Evolutionary conservation across 2,888 invertebrate species (phyloP).

Genomic region (Tanytarsus gracilentus): DNA sequence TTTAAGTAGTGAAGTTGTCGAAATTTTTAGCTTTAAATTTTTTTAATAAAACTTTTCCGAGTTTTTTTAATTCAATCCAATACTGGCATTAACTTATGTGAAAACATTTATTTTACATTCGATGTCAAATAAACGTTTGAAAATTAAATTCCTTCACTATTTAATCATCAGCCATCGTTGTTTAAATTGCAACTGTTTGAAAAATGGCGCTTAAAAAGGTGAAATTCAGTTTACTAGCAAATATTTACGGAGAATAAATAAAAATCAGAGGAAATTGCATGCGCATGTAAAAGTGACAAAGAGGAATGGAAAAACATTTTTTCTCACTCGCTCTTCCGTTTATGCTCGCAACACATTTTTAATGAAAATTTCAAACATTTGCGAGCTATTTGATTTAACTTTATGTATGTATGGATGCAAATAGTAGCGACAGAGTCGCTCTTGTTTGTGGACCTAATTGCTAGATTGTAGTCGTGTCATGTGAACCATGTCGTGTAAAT

Average conservation of each 20-base stretch:
- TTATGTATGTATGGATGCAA: not conserved
- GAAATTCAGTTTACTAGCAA: not conserved
- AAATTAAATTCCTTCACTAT: no score
- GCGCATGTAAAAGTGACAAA: not conserved
- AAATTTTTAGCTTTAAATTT: no score
- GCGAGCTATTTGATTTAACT: constrained; percentile 9
- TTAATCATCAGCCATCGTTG: no score
- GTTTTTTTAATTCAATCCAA: no score
- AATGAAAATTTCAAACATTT: constrained; percentile 19
- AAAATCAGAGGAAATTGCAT: not conserved
- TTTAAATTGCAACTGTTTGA: no score
- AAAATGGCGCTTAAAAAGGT: not conserved
- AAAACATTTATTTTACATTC: no score
- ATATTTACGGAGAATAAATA: not conserved
- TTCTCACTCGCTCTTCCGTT: not conserved
- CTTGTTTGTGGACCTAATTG: constrained; percentile 20
- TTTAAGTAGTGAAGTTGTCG: no score
- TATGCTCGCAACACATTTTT: not conserved
- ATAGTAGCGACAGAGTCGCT: not conserved
- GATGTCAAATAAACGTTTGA: no score
- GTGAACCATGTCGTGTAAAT: constrained; percentile 5
- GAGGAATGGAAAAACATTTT: not conserved
- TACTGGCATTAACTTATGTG: no score
- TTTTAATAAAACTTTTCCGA: no score
- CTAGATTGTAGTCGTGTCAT: not conserved